A percentile compares a stretch with the other conserved stretches of the same genome.
Evolutionary conservation across 2,113 vertebrate genomes (phyloP).

Genomic region (Seriola quinqueradiata): DNA sequence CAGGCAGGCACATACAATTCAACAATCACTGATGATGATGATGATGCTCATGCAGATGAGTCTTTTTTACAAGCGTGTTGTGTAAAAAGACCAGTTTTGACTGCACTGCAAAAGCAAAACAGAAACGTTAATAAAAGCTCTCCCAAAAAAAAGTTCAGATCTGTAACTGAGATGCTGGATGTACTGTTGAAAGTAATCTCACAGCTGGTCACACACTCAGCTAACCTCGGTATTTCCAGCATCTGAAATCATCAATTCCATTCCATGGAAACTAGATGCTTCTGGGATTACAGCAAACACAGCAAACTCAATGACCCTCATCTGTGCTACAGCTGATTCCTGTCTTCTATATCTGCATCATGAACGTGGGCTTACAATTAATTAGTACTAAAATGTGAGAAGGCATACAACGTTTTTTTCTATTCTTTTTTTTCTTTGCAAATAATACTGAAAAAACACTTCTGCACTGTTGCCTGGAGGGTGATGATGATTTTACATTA

Average conservation of each 20-base stretch:
- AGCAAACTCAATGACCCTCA: too few species aligned
- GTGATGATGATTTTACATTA: too few species aligned
- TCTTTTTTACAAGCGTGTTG: slow-evolving; percentile 35
- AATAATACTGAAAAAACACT: too few species aligned
- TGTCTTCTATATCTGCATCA: not conserved
- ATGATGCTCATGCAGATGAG: slow-evolving; percentile 14
- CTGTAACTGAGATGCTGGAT: not conserved
- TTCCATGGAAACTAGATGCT: too few species aligned
- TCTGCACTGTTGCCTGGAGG: too few species aligned
- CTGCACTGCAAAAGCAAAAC: not conserved
- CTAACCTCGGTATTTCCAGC: not conserved
- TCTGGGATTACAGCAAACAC: too few species aligned
- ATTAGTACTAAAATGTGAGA: not conserved
- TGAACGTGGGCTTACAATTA: not conserved
- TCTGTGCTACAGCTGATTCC: not conserved
- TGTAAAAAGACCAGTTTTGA: slow-evolving; percentile 6
- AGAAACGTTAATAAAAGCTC: not conserved
- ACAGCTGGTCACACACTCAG: not conserved
- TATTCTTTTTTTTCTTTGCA: too few species aligned
- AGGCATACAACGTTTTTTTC: too few species aligned
- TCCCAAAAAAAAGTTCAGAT: not conserved
- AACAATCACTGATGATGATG: not conserved
- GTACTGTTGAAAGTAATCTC: not conserved
- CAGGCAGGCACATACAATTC: slow-evolving; percentile 8
- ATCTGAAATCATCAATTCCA: too few species aligned